These are phyloP conservation scores for Lutjanus erythropterus DNA, from an alignment of 2,113 vertebrate species.

Conservation along the genomic window DNA sequence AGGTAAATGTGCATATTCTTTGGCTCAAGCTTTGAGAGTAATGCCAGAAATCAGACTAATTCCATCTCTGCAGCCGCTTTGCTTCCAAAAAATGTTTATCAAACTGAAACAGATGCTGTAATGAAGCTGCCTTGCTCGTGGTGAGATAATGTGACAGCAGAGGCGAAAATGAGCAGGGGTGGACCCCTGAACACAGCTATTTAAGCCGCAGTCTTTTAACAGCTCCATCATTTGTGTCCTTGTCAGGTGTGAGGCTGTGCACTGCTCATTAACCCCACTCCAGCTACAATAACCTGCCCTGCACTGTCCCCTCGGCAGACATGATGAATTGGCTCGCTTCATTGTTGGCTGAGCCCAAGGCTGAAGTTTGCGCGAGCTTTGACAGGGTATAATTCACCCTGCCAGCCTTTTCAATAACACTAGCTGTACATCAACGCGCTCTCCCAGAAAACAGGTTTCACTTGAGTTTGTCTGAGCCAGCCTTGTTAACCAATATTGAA, in stretches of 20 bases:
- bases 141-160: background rate
- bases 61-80: background rate
- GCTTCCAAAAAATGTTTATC: background rate
- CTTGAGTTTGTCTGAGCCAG: constrained; percentile 9
- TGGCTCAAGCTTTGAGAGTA: background rate
- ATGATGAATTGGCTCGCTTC: constrained; percentile 29
- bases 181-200: background rate
- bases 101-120: background rate
- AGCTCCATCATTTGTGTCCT: constrained; percentile 37
- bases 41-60: background rate
- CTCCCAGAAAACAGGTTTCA: constrained; percentile 19
- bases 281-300: constrained; percentile 9
- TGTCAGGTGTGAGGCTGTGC: constrained; percentile 28
- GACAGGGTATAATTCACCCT: constrained; percentile 40
- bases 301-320: background rate
- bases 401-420: constrained; percentile 18
- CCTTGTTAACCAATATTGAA: background rate
- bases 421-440: background rate
- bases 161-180: background rate
- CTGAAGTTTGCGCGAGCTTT: constrained; percentile 22
- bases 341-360: constrained; percentile 43
- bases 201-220: background rate
- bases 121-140: background rate
- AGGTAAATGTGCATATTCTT: background rate
- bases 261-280: constrained; percentile 36